A percentile compares a stretch with the other conserved stretches of the same genome.
phyloP scores from a whole-genome alignment of 2,888 invertebrate species.

The Clivina fossor region DNA sequence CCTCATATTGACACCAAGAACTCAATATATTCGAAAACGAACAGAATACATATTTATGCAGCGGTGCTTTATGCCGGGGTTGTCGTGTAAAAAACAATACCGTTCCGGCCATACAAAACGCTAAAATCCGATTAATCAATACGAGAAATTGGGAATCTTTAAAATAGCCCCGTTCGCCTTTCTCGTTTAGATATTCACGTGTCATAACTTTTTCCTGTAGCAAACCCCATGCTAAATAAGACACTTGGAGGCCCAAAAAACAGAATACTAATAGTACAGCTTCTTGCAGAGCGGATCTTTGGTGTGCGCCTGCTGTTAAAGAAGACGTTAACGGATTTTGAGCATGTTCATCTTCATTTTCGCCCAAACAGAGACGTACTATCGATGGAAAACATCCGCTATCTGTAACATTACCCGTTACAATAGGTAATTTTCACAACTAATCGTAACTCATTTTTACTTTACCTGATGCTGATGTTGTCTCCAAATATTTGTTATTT shows the following conservation, averaged over 20 bases:
- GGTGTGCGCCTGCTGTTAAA: constrained; percentile 41
- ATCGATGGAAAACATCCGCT: constrained; percentile 54
- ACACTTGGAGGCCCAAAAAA: constrained; percentile 83
- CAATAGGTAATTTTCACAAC: neutral
- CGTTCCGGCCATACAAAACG: constrained; percentile 70
- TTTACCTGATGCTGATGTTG: constrained; percentile 22
- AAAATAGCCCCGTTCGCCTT: constrained; percentile 70
- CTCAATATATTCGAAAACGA: constrained; percentile 97
- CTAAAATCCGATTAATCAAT: constrained; percentile 89
- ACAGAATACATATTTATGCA: constrained; percentile 94
- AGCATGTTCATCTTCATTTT: constrained; percentile 54
- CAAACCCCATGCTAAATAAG: constrained; percentile 94
- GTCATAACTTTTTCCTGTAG: constrained; percentile 99
- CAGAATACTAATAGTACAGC: constrained; percentile 70
- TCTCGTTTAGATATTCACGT: constrained; percentile 67
- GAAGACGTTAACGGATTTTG: constrained; percentile 46
- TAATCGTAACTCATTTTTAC: constrained; percentile 5
- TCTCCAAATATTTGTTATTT: constrained; percentile 77
- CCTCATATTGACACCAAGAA: constrained; percentile 99
- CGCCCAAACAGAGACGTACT: constrained; percentile 58
- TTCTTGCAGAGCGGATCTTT: constrained; percentile 51
- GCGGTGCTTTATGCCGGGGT: constrained; percentile 76
- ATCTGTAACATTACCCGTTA: constrained; percentile 46
- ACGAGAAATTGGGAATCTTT: constrained; percentile 96
- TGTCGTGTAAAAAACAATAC: constrained; percentile 65